Percentiles rank a stretch among this genome's conserved stretches.
phyloP scores from a whole-genome alignment of 2,797 vertebrate species.

The Syndactyla subalaris region DNA sequence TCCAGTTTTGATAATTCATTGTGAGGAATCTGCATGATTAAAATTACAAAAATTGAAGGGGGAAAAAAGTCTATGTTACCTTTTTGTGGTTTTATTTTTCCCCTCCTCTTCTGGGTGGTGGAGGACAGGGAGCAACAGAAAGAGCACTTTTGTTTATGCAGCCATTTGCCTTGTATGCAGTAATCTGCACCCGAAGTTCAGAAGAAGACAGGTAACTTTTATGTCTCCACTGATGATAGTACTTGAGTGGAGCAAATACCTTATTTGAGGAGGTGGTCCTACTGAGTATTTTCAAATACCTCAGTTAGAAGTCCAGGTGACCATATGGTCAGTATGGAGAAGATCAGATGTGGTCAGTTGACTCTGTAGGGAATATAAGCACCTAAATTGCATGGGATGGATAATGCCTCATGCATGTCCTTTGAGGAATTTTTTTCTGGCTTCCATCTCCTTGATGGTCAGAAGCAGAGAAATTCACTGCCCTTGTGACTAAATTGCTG shows the following conservation, averaged over 20 bases:
- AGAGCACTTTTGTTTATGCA: neutral
- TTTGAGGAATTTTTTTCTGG: neutral
- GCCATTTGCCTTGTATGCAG: neutral
- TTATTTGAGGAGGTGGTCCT: neutral
- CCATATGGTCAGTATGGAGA: neutral
- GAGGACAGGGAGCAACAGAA: neutral
- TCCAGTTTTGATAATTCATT: neutral
- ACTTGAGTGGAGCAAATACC: neutral
- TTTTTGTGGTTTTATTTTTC: neutral
- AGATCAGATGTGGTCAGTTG: neutral
- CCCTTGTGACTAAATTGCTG: neutral
- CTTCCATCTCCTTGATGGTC: neutral
- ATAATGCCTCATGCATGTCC: neutral
- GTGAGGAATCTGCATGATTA: neutral
- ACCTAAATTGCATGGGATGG: neutral
- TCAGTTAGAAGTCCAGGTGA: neutral
- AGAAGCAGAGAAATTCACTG: neutral
- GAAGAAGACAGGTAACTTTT: neutral
- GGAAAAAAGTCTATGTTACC: neutral
- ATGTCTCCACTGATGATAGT: neutral
- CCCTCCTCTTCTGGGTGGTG: neutral
- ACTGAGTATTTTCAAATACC: neutral
- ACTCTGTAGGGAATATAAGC: neutral
- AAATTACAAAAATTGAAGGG: neutral
- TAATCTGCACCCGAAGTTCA: neutral